Evolutionary conservation across 2,888 invertebrate species (phyloP), one percentile per base, ranked within the genome.

Genomic region (Melipona bicolor): DNA sequence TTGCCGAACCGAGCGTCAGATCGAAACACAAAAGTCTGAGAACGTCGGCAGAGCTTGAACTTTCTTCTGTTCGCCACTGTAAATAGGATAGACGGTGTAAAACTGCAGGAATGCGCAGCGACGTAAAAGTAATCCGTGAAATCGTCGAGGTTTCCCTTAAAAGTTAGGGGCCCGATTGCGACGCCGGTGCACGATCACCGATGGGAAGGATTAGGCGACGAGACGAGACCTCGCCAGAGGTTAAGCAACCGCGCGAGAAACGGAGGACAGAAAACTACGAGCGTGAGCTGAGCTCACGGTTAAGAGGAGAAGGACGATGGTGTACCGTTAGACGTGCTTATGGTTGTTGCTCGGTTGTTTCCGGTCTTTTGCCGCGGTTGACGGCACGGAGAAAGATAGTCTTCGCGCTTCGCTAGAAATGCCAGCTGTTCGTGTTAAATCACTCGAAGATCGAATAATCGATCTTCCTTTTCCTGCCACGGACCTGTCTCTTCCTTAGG

Each of bases 261-360:
- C 78, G 64, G 61, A 71, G 70, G 79, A 76, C 70, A 65, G 74
- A 83, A 74, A 78, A 74, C 65, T 65, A 74, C 59, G 72, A 89
- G 83, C 82, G 79, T 76, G 81, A 88, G 85, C 85, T 87, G 71
- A 84, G 83, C 86, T 87, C 75, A 77, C 79, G 79, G 75, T 79
- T 71, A 77, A 84, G 85, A 78, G 73, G 70, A 73, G 79, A 76
- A 77, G 79, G 82, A 77, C 56, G 74, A 72, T 24, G 50, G 21
- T 73, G 32, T 82, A 90, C 92, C 91, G 92, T 91, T 91, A 92
- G 87, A 82, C 89, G 89, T 88, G 87, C 91, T 91, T 88, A 87
- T 88, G 90, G 88, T 81, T 86, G 87, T 84, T 87, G 83, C 89
- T 88, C 87, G 88, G 68, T 89, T 89, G 90, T 91, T 92, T 92